These are phyloP conservation scores for Cyclopterus lumpus DNA, from an alignment of 2,797 vertebrate species.

Conservation along the genomic window DNA sequence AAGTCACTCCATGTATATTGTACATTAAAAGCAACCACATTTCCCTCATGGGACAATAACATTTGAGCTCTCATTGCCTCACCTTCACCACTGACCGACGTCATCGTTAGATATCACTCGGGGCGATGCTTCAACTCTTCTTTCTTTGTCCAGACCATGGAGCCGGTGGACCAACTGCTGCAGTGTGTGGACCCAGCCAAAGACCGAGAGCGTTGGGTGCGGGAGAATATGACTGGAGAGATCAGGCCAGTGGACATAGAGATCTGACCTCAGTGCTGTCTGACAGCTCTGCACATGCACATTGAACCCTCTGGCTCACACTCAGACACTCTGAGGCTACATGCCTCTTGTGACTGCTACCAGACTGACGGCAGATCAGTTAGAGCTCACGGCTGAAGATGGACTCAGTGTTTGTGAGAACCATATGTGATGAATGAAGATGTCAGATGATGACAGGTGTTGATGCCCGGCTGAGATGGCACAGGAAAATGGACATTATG, in stretches of 20 bases:
- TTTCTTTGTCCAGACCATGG: slow-evolving; percentile 88
- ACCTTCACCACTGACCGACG: neutral
- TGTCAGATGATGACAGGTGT: slow-evolving; percentile 13
- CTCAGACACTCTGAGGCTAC: slow-evolving; percentile 21
- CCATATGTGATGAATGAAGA: slow-evolving; percentile 12
- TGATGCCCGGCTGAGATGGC: slow-evolving; percentile 7
- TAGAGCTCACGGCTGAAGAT: slow-evolving; percentile 20
- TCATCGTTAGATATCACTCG: neutral
- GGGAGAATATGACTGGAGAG: slow-evolving; percentile 94
- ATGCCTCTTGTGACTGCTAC: slow-evolving; percentile 8
- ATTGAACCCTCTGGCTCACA: neutral
- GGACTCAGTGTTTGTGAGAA: slow-evolving; percentile 20
- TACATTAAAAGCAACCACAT: neutral
- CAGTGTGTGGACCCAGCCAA: slow-evolving; percentile 92
- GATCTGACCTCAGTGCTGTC: slow-evolving; percentile 82
- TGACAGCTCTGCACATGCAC: slow-evolving; percentile 1
- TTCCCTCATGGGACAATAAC: neutral
- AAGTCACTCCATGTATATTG: neutral
- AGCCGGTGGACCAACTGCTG: slow-evolving; percentile 97
- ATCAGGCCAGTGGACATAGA: slow-evolving; percentile 95
- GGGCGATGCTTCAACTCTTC: neutral
- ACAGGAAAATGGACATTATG: neutral
- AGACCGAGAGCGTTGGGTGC: slow-evolving; percentile 97
- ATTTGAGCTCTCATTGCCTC: no score
- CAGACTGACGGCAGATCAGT: slow-evolving; percentile 24